phyloP scores from a whole-genome alignment of 2,888 invertebrate species.

The Notocelia uddmanniana region DNA sequence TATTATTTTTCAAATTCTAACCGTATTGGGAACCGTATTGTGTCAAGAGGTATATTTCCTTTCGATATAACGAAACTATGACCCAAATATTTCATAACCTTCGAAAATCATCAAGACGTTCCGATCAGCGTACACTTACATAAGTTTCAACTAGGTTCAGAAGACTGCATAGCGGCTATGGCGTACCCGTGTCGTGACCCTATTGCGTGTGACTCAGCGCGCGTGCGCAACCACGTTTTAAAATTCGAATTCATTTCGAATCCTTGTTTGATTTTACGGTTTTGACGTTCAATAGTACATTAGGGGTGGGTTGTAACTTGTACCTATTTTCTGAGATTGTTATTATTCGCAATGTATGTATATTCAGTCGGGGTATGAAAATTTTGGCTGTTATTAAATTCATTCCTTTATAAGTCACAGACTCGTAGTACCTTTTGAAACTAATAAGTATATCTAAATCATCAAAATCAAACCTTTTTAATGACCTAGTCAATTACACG shows the following conservation, averaged over 20 bases:
- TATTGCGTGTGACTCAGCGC: conserved; percentile 83
- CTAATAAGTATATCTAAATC: too few relatives aligned
- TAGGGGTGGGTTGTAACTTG: too few relatives aligned
- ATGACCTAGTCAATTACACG: too few relatives aligned
- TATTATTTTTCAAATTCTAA: too few relatives aligned
- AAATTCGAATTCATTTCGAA: conserved; percentile 76
- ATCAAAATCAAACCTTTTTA: too few relatives aligned
- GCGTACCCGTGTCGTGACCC: conserved; percentile 77
- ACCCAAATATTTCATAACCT: not conserved
- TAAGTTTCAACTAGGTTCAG: conserved; percentile 44
- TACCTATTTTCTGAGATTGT: too few relatives aligned
- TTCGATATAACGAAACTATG: not conserved
- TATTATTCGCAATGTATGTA: too few relatives aligned
- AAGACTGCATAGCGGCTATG: conserved; percentile 23
- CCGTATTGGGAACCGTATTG: too few relatives aligned
- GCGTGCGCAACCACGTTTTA: conserved; percentile 80
- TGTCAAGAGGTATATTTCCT: not conserved
- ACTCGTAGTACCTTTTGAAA: too few relatives aligned
- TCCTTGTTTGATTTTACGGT: conserved; percentile 57
- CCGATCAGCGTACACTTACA: conserved; percentile 35
- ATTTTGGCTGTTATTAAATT: too few relatives aligned
- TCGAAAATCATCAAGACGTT: conserved; percentile 21
- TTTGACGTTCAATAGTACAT: not conserved
- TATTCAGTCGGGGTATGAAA: too few relatives aligned
- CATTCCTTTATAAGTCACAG: too few relatives aligned